Percentiles rank a stretch among this genome's conserved stretches.
Conservation (phyloP, 2,113 vertebrate species). For the Poeciliopsis turrubarensis region DNA sequence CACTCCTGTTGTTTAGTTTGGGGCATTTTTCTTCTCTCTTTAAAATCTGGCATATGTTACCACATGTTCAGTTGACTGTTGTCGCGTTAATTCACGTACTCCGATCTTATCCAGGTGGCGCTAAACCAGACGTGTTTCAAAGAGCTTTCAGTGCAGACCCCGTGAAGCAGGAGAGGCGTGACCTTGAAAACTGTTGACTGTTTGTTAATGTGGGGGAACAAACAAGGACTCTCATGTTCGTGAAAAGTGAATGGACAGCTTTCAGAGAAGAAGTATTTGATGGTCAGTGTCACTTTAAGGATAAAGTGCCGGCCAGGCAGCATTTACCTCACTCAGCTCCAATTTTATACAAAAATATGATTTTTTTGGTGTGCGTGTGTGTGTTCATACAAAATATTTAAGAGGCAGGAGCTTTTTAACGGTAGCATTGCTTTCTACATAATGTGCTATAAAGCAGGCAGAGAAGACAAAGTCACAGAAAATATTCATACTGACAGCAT, state of each 20-base stretch:
- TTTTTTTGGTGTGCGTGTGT: too few relatives aligned
- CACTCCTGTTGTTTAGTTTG: neutral
- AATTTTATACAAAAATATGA: too few relatives aligned
- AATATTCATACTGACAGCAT: neutral
- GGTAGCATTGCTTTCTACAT: too few relatives aligned
- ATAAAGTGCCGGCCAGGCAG: neutral
- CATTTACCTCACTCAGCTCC: neutral
- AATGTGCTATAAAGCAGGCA: too few relatives aligned
- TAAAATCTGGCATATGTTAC: neutral
- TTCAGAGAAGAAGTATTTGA: neutral
- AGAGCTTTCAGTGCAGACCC: slow-evolving; percentile 5
- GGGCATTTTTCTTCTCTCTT: neutral
- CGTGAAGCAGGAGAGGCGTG: neutral
- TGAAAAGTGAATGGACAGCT: neutral
- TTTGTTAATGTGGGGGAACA: neutral
- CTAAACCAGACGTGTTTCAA: slow-evolving; percentile 11
- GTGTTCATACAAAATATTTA: too few relatives aligned
- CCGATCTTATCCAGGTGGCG: slow-evolving; percentile 8
- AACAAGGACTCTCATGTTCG: neutral
- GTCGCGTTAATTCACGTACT: neutral
- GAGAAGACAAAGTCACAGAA: neutral
- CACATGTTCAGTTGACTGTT: neutral
- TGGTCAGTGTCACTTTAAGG: neutral
- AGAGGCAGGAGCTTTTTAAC: too few relatives aligned
- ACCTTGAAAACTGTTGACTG: neutral